Conservation (phyloP, 2,888 invertebrate genomes). For the Sinelater perroti region DNA sequence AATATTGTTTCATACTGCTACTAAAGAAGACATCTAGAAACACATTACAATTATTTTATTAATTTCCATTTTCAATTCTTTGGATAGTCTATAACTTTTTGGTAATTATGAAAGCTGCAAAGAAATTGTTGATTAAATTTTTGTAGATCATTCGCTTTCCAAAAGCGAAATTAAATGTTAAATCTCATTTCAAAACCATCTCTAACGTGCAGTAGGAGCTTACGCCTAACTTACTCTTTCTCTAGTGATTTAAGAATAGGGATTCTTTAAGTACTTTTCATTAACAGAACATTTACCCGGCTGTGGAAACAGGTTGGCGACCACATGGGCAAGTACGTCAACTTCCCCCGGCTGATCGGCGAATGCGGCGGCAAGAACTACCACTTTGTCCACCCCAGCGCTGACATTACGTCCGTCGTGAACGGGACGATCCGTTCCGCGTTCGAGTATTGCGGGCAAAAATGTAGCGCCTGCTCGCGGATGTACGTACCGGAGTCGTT, state of each 20-base stretch:
- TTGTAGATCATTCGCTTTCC: no score
- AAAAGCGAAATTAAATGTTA: constrained; percentile 1
- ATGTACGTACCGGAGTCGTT: constrained; percentile 93
- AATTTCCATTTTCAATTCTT: no score
- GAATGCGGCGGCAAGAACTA: constrained; percentile 99
- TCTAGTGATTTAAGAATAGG: neutral
- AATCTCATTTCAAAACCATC: no score
- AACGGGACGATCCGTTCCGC: constrained; percentile 87
- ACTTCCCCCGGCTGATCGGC: constrained; percentile 92
- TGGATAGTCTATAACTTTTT: no score
- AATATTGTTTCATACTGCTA: no score
- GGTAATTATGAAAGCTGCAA: no score
- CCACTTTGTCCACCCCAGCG: constrained; percentile 94
- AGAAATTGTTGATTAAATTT: no score
- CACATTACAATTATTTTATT: no score
- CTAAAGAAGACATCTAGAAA: no score
- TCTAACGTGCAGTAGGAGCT: no score
- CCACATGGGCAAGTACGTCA: constrained; percentile 83
- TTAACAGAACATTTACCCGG: constrained; percentile 82
- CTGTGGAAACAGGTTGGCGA: constrained; percentile 93
- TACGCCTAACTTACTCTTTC: no score
- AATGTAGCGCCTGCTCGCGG: constrained; percentile 98
- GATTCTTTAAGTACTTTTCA: constrained; percentile 28
- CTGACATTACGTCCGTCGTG: constrained; percentile 84
- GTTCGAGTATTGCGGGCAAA: constrained; percentile 97